Base-by-base conservation (phyloP, 2,113 vertebrate genomes). In the Melanocharis versteri region DNA sequence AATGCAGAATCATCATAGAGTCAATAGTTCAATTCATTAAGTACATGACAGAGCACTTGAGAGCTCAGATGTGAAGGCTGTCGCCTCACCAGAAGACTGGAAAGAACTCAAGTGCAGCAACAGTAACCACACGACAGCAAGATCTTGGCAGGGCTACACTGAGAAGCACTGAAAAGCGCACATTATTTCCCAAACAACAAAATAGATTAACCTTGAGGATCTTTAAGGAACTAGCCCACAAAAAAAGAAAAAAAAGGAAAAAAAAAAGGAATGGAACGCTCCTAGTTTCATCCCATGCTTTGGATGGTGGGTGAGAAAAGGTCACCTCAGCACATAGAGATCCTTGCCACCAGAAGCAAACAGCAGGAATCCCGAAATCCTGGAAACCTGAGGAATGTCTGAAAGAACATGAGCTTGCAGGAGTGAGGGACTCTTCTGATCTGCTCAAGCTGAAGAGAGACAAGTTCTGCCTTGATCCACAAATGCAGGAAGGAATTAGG, bases 141-240 rank as follows among this genome's bases (percentile, higher is more conserved):
- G 51, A 68, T 21, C 44, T 47, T 56, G 44, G 42, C 37, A 70
- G 51, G 28, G 22, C 17, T 61, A 48, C 16, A 58, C 35, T 21
- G 15, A 87, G 16, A 66, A 79, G 57, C 24, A 62, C 35, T 39
- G 39, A 33, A 39, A 78, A 64, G 7, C 10, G 11, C 27, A 40
- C 5, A 3, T 24, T 40, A 58, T 28, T 69, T 68, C 44, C 20
- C 44, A 87, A 57, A 58, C 11, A 62, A 40, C 0, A 56, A 62
- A 42, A 37, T 0, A 62, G 19, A 40, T 2, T 2, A 35, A 72
- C 13, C 30, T 37, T 2, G 10, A 62, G 8, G 11, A 61, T 15
- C 4, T 79, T 61, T 44, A 26, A 61, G 14, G n/a, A 79, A 61
- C 13, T 15, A 2, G 12, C 9, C 48, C 39, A 35, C 31, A 2